phyloP scores from a whole-genome alignment of 2,113 vertebrate genomes.

The Halichoerus grypus region DNA sequence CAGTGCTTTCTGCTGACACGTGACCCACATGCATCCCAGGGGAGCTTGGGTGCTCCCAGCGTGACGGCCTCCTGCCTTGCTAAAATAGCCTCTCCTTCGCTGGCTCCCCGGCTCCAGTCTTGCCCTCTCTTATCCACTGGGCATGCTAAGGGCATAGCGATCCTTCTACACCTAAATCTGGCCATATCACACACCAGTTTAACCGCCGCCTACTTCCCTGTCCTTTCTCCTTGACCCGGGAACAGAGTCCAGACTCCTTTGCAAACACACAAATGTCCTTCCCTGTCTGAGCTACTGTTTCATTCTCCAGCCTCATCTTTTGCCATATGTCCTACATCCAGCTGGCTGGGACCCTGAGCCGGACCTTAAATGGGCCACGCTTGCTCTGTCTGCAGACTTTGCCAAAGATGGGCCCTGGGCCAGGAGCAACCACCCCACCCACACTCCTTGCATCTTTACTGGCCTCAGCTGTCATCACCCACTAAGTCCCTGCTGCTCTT shows the following conservation, averaged over 20 bases:
- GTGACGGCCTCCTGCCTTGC: fast-evolving
- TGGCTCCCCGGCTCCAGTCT: background rate
- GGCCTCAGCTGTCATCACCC: background rate
- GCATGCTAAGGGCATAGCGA: fast-evolving
- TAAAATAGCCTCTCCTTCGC: background rate
- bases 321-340: fast-evolving
- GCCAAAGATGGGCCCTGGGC: background rate
- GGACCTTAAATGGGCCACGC: fast-evolving
- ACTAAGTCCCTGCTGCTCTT: no score
- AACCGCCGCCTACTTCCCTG: background rate
- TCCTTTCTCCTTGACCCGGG: background rate
- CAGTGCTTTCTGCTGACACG: background rate
- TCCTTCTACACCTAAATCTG: background rate
- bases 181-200: background rate
- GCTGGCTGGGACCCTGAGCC: fast-evolving
- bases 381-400: background rate
- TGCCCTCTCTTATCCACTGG: fast-evolving
- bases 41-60: fast-evolving
- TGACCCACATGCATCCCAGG: fast-evolving
- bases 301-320: background rate
- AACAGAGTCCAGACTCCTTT: background rate
- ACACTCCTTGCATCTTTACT: background rate
- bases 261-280: background rate
- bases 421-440: background rate
- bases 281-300: background rate